Base-by-base conservation (phyloP, 2,113 vertebrate genomes). In the Saccopteryx bilineata region DNA sequence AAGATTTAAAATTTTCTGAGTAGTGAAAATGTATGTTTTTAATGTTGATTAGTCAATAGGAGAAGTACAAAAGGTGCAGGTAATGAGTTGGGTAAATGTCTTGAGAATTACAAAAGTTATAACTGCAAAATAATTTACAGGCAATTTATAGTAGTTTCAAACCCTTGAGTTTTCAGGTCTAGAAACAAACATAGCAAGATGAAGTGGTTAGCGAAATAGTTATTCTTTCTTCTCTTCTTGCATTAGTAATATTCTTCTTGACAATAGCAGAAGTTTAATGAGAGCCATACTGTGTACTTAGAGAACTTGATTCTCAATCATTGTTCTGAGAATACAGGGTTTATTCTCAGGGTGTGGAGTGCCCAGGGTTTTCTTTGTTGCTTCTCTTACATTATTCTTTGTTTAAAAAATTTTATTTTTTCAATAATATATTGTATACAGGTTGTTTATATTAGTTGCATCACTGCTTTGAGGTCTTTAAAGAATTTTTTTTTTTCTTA, bases 401-500 rank as follows among this genome's bases (percentile, higher is more conserved):
- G 26, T 54, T 60, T 48, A 76, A 66, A 75, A 52, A 58, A 23
- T 15, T 14, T 61, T 33, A 0, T 12, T 68, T 86, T 89, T 84
- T 8, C 19, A 48, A 26, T 65, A 31, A 9, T 60, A 7, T n/a
- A 79, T 58, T 7, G 75, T 1, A 87, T 9, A 4, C 3, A 46
- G 0, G 0, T 11, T 91, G 12, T 68, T 10, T 66, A 4, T 68
- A 87, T 72, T 1, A 58, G 7, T 46, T 72, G 12, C 13, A 39
- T 68, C 19, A 50, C 10, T 88, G 54, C 66, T 72, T 87, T 72
- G 15, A 68, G 14, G 2, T n/a, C 10, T 74, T 46, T 52, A 33
- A 85, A 54, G 23, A 39, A 24, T 61, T 83, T 28, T 93, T 87
- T 87, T 56, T 56, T 93, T 61, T 83, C 33, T 93, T 87, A 83